Percentiles rank a stretch among this genome's conserved stretches.
Conservation (phyloP, 2,113 vertebrate species). For the Thinocorus orbignyianus region DNA sequence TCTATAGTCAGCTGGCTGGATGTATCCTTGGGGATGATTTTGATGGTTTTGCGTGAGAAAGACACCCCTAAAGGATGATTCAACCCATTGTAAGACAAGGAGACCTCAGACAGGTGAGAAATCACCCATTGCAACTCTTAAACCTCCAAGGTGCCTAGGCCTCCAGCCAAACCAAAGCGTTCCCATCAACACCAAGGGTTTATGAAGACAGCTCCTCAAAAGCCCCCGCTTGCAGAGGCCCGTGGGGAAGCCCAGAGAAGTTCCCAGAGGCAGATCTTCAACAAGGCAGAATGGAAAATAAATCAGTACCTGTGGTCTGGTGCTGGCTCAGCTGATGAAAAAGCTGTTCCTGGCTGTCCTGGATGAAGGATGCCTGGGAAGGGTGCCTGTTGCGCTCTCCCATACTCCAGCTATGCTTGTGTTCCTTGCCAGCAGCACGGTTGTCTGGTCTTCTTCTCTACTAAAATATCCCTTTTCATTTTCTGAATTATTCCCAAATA, state of each 20-base stretch:
- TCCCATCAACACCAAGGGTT: not conserved
- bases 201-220: not conserved
- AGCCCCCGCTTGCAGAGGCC: not conserved
- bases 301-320: not conserved
- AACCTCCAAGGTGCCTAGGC: not conserved
- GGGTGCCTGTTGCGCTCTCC: fast-evolving
- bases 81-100: not conserved
- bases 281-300: not conserved
- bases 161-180: not conserved
- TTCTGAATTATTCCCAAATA: not conserved
- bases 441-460: not conserved
- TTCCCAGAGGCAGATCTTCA: not conserved
- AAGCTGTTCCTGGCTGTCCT: not conserved
- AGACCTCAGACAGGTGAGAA: not conserved
- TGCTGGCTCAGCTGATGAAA: not conserved
- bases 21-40: not conserved
- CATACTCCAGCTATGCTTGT: not conserved
- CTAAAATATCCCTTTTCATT: not conserved
- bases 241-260: not conserved
- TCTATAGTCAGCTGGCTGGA: not conserved
- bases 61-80: not conserved
- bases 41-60: not conserved
- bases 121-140: not conserved
- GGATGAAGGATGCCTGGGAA: not conserved
- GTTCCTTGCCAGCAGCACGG: not conserved